Percentiles rank a stretch among this genome's conserved stretches.
Conservation (phyloP, 2,113 vertebrate genomes). For the Egretta garzetta region DNA sequence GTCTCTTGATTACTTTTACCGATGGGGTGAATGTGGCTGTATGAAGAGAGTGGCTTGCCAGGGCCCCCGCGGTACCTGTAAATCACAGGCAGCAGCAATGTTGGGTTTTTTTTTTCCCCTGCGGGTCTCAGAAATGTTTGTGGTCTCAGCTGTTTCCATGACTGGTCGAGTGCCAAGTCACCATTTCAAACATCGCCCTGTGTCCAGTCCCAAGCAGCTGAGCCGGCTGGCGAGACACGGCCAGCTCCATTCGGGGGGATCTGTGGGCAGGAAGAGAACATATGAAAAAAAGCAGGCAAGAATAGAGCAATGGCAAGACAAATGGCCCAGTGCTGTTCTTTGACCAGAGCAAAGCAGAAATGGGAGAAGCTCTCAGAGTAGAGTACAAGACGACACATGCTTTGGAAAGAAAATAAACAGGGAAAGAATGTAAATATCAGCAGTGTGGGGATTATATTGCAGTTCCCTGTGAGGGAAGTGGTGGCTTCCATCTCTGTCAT, state of each 20-base stretch:
- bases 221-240: neutral
- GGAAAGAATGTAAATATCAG: neutral
- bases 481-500: neutral
- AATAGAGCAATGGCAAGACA: neutral
- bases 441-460: neutral
- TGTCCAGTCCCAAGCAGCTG: neutral
- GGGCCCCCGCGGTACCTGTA: fast-evolving
- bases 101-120: neutral
- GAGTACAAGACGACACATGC: neutral
- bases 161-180: neutral
- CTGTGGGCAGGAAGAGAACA: fast-evolving
- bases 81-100: neutral
- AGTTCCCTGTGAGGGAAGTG: neutral
- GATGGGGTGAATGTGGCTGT: neutral
- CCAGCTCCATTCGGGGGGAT: neutral
- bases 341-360: neutral
- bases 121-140: neutral
- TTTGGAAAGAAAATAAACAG: neutral
- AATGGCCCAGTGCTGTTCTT: neutral
- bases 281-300: neutral
- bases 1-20: neutral
- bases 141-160: constrained; percentile 2
- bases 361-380: neutral
- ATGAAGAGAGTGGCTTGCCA: neutral
- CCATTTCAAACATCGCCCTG: neutral